Percentiles rank a stretch among this genome's conserved stretches.
Conservation (phyloP, 2,797 vertebrate genomes). For the Pipistrellus pygmaeus region DNA sequence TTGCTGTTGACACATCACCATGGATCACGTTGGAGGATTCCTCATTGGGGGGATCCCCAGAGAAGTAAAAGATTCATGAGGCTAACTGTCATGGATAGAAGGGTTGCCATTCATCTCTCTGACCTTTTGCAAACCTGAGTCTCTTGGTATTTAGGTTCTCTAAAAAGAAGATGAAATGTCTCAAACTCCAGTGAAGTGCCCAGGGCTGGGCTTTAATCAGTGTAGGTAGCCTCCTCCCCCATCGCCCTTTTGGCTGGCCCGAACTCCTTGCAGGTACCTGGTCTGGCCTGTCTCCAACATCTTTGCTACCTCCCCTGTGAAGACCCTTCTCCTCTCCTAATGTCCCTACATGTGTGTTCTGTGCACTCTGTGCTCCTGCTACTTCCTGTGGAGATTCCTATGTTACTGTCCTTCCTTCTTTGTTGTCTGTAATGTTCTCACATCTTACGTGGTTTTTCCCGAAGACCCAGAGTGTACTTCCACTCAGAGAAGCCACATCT, state of each 20-base stretch:
- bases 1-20: not conserved
- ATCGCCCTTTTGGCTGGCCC: accelerated
- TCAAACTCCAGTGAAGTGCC: not conserved
- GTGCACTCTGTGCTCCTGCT: not conserved
- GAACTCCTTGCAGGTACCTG: not conserved
- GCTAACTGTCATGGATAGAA: not conserved
- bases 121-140: not conserved
- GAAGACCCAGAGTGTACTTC: not conserved
- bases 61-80: not conserved
- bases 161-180: not conserved
- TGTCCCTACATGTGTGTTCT: not conserved
- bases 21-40: not conserved
- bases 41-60: too few relatives aligned
- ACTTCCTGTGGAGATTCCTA: not conserved
- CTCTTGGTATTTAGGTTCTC: not conserved
- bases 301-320: not conserved
- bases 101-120: not conserved
- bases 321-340: not conserved
- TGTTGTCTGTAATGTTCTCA: not conserved
- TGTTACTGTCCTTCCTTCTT: not conserved
- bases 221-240: not conserved
- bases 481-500: not conserved
- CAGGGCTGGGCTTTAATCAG: not conserved
- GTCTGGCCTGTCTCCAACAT: not conserved
- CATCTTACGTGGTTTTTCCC: not conserved